Evolutionary conservation across 2,888 invertebrate genomes (phyloP), one percentile per base, ranked within the genome.

Genomic region (Cephus nigrinus): DNA sequence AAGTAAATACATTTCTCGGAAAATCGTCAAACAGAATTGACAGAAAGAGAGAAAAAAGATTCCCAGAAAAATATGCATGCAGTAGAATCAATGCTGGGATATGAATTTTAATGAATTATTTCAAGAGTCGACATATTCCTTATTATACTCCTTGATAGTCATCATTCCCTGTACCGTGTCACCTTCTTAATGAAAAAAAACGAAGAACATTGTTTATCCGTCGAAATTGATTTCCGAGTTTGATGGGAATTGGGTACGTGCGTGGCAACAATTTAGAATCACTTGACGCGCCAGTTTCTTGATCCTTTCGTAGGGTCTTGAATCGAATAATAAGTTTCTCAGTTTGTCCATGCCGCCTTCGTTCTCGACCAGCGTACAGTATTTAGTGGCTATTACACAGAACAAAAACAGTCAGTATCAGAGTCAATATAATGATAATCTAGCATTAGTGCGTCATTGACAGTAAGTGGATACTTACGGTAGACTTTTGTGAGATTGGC

Each of bases 401-500:
- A 55, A 55, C 9, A 55, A 23, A 55, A 55, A 23, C 0, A 23
- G 23, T 55, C 40, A 4, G 40, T 15, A 5, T 5, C 23, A 15
- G 0, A 15, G 40, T 40, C 0, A 36, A 23, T 5, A 1, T 0
- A 23, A 40, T 5, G 15, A 40, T 40, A 2, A 40, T 40, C 5
- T 15, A 5, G 15, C 23, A 4, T 3, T 4, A 40, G 40, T 40
- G 15, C 1, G 5, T 34, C 30, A 36, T 33, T 30, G 40, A 30
- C 55, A 5, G 23, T 2, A 9, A 23, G 2, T 55, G 55, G 68
- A 79, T 84, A 95, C 96, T 95, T 92, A 97, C 97, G 96, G 91
- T 98, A 97, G 36, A 98, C 97, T 80, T 94, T 96, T 74, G 99
- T 99, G 80, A 99, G 94, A 92, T 99, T 99, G 75, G 98, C 98